These are phyloP conservation scores for Ptychadena robeensis DNA, from an alignment of 2,797 vertebrate genomes.

Conservation along the genomic window DNA sequence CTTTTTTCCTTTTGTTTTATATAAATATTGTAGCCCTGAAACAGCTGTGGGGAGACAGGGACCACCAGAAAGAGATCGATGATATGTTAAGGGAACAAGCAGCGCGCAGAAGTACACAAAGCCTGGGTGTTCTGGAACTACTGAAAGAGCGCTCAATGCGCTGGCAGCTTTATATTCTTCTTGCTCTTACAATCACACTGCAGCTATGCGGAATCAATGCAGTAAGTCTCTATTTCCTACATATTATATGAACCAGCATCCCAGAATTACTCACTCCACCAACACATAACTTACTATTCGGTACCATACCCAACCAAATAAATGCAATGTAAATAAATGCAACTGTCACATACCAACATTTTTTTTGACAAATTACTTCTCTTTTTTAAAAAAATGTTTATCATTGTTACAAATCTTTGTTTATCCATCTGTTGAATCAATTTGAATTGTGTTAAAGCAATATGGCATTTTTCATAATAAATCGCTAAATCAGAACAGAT, in stretches of 20 bases:
- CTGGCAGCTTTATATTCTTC: constrained; percentile 81
- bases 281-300: no score
- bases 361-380: no score
- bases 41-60: constrained; percentile 78
- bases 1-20: constrained; percentile 15
- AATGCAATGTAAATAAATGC: no score
- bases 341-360: no score
- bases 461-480: no score
- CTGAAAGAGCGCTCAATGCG: constrained; percentile 73
- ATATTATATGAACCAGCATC: neutral
- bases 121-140: constrained; percentile 76
- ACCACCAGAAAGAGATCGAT: constrained; percentile 76
- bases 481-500: no score
- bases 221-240: constrained; percentile 66
- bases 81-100: constrained; percentile 82
- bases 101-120: constrained; percentile 69
- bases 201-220: constrained; percentile 90
- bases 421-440: no score
- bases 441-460: no score
- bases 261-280: no score
- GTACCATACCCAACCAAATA: no score
- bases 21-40: constrained; percentile 81
- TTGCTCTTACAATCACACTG: constrained; percentile 85
- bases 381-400: no score
- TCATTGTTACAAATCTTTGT: no score